These are phyloP conservation scores for Yponomeuta sedellus DNA, from an alignment of 2,888 invertebrate genomes.

Conservation along the genomic window DNA sequence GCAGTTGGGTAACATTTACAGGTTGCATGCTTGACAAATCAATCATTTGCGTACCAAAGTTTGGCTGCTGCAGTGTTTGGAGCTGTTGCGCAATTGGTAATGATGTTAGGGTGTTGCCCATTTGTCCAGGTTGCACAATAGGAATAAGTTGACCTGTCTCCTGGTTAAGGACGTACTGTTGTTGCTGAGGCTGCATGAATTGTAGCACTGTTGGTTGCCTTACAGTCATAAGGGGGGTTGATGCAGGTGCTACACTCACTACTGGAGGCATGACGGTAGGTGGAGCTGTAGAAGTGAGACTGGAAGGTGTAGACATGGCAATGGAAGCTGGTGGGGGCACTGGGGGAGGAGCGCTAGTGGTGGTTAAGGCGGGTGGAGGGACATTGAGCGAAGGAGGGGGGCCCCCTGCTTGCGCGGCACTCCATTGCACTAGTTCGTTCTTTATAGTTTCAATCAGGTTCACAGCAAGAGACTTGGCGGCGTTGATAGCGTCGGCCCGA, in stretches of 20 bases:
- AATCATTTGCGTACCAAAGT: conserved; percentile 63
- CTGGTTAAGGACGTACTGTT: conserved; percentile 67
- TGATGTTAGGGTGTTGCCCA: conserved; percentile 61
- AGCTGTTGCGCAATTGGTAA: conserved; percentile 56
- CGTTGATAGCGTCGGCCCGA: conserved; percentile 80
- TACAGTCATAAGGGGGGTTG: conserved; percentile 64
- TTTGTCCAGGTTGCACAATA: conserved; percentile 63
- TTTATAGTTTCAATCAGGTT: conserved; percentile 88
- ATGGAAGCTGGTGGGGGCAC: conserved; percentile 51
- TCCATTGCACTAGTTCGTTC: conserved; percentile 72
- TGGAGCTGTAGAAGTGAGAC: conserved; percentile 48
- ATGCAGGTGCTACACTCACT: conserved; percentile 58
- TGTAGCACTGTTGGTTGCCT: conserved; percentile 65
- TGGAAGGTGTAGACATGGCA: conserved; percentile 48
- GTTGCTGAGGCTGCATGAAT: conserved; percentile 43
- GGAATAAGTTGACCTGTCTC: conserved; percentile 70
- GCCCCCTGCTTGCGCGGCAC: conserved; percentile 59
- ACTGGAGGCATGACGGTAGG: conserved; percentile 54
- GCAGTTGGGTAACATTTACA: conserved; percentile 61
- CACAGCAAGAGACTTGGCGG: conserved; percentile 83
- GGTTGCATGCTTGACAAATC: conserved; percentile 68
- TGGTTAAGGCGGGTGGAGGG: conserved; percentile 56
- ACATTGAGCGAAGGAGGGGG: conserved; percentile 61
- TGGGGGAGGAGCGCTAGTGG: conserved; percentile 50
- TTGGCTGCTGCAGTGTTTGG: conserved; percentile 54